Evolutionary conservation across 2,113 vertebrate genomes (phyloP).

Genomic region (Grammomys surdaster): DNA sequence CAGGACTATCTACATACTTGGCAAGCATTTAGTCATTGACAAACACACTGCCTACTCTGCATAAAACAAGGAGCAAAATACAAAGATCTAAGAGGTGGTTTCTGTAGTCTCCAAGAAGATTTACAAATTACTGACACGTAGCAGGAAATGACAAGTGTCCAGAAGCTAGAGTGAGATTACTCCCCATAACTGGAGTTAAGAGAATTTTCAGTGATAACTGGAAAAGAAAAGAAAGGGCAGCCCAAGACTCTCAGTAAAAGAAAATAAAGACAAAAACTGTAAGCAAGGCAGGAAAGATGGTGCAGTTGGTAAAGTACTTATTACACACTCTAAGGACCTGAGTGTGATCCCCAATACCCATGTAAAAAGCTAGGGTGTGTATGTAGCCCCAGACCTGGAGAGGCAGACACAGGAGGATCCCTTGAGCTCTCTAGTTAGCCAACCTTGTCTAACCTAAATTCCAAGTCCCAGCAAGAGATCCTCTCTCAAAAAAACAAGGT

Average conservation of each 20-base stretch:
- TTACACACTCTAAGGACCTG: neutral
- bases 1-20: neutral
- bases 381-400: neutral
- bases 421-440: neutral
- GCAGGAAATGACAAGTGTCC: conserved; percentile 50
- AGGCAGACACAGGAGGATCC: neutral
- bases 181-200: neutral
- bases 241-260: neutral
- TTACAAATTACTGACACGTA: conserved; percentile 11
- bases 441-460: neutral
- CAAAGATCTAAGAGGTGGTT: neutral
- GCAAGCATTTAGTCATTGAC: neutral
- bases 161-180: conserved; percentile 11
- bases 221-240: neutral
- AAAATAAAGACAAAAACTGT: neutral
- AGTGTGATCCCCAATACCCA: neutral
- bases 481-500: neutral
- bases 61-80: neutral
- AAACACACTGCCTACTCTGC: neutral
- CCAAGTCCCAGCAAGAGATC: neutral
- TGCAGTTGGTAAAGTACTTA: neutral
- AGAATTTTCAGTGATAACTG: neutral
- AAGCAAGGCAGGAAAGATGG: neutral
- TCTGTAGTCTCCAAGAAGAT: neutral
- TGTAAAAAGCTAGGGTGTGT: neutral